A percentile compares a stretch with the other conserved stretches of the same genome.
phyloP scores from a whole-genome alignment of 2,888 invertebrate genomes.

The Argynnis bischoffii region DNA sequence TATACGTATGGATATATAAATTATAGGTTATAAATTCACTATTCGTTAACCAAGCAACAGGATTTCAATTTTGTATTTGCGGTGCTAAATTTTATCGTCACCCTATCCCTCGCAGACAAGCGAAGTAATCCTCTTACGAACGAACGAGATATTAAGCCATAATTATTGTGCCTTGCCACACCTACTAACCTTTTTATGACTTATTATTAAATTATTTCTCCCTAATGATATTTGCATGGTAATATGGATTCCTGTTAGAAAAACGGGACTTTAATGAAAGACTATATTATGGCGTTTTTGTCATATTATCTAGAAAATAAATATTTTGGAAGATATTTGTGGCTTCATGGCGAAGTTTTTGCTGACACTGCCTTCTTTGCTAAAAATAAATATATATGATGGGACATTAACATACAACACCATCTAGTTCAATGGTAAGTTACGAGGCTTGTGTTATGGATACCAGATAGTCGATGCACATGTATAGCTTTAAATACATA shows the following conservation, averaged over 20 bases:
- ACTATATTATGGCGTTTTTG: neutral
- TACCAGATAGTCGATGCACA: no score
- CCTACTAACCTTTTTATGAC: slow-evolving; percentile 49
- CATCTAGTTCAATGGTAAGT: no score
- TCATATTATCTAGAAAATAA: neutral
- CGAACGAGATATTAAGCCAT: slow-evolving; percentile 57
- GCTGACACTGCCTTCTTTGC: no score
- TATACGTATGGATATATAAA: neutral
- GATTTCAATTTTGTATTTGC: slow-evolving; percentile 7
- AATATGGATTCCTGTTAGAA: slow-evolving; percentile 8
- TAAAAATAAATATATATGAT: no score
- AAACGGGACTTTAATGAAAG: neutral
- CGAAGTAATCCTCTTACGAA: slow-evolving; percentile 56
- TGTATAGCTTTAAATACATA: no score
- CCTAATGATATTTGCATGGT: slow-evolving; percentile 11
- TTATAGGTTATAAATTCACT: neutral
- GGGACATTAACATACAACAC: no score
- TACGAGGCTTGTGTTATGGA: no score
- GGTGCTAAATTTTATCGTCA: slow-evolving; percentile 40
- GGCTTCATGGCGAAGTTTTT: no score
- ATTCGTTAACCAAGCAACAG: neutral
- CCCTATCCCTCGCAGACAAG: slow-evolving; percentile 46
- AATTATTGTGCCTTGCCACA: slow-evolving; percentile 53
- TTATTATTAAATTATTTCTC: slow-evolving; percentile 35
- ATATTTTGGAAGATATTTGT: no score